Evolutionary conservation across 2,797 vertebrate species (phyloP).

Genomic region (Muscicapa comitata): DNA sequence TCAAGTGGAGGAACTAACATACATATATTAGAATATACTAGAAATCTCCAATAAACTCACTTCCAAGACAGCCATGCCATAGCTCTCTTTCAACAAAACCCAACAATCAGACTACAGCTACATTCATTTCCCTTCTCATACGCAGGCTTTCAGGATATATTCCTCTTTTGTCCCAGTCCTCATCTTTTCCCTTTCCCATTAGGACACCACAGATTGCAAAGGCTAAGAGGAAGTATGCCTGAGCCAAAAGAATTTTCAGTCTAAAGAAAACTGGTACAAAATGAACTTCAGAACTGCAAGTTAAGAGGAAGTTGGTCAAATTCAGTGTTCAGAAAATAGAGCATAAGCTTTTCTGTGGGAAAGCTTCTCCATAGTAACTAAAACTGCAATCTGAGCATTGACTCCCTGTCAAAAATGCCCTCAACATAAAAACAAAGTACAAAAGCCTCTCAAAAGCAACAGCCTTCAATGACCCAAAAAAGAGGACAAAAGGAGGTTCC

Average conservation of each 20-base stretch:
- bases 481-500: background rate
- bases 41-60: background rate
- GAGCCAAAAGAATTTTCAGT: conserved; percentile 2
- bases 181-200: background rate
- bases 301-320: conserved; percentile 32
- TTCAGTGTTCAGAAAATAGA: conserved; percentile 39
- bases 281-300: conserved; percentile 9
- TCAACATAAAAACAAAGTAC: conserved; percentile 25
- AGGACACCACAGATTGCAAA: background rate
- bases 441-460: conserved; percentile 30
- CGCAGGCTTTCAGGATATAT: background rate
- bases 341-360: conserved; percentile 17
- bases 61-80: background rate
- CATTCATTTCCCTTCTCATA: background rate
- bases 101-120: background rate
- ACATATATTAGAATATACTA: background rate
- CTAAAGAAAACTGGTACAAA: background rate
- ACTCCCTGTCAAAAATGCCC: conserved; percentile 46
- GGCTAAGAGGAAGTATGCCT: background rate
- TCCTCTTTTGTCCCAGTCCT: background rate
- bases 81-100: background rate
- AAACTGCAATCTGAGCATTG: conserved; percentile 29
- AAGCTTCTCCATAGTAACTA: conserved; percentile 61
- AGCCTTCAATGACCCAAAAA: conserved; percentile 32
- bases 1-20: background rate